These are phyloP conservation scores for Tenodera sinensis DNA, from an alignment of 2,888 invertebrate genomes.

Conservation along the genomic window DNA sequence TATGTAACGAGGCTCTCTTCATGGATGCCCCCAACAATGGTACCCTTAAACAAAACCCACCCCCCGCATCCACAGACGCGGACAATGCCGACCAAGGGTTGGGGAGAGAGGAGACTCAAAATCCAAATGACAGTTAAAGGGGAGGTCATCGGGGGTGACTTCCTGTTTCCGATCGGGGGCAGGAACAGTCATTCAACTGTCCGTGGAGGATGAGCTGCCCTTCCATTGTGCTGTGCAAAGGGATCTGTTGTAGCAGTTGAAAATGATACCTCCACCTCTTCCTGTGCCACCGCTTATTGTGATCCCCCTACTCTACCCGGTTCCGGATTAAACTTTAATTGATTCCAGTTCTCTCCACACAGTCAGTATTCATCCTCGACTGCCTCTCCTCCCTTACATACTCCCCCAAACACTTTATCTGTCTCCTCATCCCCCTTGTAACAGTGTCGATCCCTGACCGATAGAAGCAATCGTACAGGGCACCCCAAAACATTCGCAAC, in stretches of 20 bases:
- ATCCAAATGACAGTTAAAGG: constrained; percentile 20
- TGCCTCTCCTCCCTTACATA: constrained; percentile 5
- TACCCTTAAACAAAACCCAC: constrained; percentile 19
- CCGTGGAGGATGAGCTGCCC: constrained; percentile 26
- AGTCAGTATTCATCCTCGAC: constrained; percentile 1
- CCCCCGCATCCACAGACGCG: background rate
- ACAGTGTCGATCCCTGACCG: constrained; percentile 12
- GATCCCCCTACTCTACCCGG: constrained; percentile 35
- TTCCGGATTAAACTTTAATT: constrained; percentile 61
- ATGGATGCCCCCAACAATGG: background rate
- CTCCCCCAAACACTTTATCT: constrained; percentile 9
- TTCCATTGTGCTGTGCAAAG: constrained; percentile 15
- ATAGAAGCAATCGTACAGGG: background rate
- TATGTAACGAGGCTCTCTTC: background rate
- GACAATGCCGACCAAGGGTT: constrained; percentile 1
- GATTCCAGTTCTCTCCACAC: constrained; percentile 43
- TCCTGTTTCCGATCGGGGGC: constrained; percentile 21
- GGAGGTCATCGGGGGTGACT: constrained; percentile 17
- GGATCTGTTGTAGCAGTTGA: constrained; percentile 2
- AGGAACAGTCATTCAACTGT: constrained; percentile 12
- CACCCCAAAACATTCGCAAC: background rate
- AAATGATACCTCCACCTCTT: background rate
- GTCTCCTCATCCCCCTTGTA: background rate
- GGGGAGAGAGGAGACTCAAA: constrained; percentile 11
- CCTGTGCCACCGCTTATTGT: constrained; percentile 2